phyloP scores from a whole-genome alignment of 2,888 invertebrate species.

The Pristionchus arcanus region DNA sequence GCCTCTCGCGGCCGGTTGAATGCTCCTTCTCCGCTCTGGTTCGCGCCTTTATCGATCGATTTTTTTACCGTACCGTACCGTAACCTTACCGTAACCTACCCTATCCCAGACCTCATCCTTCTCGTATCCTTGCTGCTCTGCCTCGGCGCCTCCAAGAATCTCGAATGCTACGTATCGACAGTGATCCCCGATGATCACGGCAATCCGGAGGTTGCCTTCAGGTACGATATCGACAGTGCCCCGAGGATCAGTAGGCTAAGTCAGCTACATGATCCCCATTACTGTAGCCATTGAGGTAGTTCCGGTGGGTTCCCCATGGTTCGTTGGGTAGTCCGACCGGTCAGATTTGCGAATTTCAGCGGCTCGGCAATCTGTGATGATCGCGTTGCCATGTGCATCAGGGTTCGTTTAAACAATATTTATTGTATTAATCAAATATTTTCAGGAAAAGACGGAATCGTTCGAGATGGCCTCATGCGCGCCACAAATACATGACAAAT shows the following conservation, averaged over 20 bases:
- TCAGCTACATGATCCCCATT: neutral
- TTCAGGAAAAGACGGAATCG: neutral
- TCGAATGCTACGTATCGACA: conserved; percentile 21
- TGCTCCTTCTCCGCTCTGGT: conserved; percentile 13
- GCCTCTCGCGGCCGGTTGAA: neutral
- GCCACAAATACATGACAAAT: neutral
- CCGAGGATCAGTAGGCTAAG: too few relatives aligned
- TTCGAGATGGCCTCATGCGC: conserved; percentile 29
- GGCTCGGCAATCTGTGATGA: neutral
- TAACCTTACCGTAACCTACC: neutral
- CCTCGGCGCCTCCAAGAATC: neutral
- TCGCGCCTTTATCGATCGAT: neutral
- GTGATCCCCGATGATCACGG: neutral
- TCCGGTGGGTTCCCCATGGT: too few relatives aligned
- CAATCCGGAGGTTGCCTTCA: neutral
- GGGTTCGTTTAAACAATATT: neutral
- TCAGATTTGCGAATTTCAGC: neutral
- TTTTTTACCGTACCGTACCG: neutral
- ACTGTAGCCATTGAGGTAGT: too few relatives aligned
- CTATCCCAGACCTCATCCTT: conserved; percentile 1
- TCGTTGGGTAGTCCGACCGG: too few relatives aligned
- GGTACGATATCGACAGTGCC: neutral
- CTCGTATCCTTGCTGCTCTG: neutral
- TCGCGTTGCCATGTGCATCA: neutral
- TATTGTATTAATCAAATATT: neutral